Evolutionary conservation across 2,888 invertebrate species (phyloP), one percentile per base, ranked within the genome.

Genomic region (Acleris emargana): DNA sequence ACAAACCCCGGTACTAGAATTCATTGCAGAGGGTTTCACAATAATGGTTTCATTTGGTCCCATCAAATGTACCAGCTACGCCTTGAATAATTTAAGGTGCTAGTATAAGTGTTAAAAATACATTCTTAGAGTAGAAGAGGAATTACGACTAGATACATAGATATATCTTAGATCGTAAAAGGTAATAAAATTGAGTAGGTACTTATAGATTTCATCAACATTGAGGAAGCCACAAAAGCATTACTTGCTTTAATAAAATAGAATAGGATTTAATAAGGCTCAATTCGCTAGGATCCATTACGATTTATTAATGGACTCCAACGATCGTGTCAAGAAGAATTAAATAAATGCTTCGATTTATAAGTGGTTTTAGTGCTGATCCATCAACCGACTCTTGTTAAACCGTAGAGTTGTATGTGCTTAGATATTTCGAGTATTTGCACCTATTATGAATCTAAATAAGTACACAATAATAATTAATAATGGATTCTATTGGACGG

Each of bases 51-150:
- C 75, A 71, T 84, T 91, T 90, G 90, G 91, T 89, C 91, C 91
- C 90, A 84, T 79, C 76, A 75, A 71, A 75, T 75, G 79, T 82
- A 60, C 84, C 81, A 89, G 90, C 87, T 88, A 91, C 90, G 91
- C 91, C 91, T 88, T 78, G 74, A 80, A 76, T 76, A 76, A 67
- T 73, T n/a, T n/a, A n/a, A 72, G 68, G 73, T 71, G 68, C 73
- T 74, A 67, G 64, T 71, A 69, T 64, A 61, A 68, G 68, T 73
- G 72, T 71, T 75, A 70, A 72, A 63, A 75, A 73, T 72, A 72
- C 54, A 66, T 73, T 69, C 76, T 64, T 71, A 76, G 71, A 75
- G 70, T 77, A 72, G 75, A 75, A 78, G 73, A 76, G 71, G 67
- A 68, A 72, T 73, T 71, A 76, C 74, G 77, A 82, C 82, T 81